These are phyloP conservation scores for Drosophila obscura DNA, from an alignment of 1,140 invertebrate species.

Conservation along the genomic window DNA sequence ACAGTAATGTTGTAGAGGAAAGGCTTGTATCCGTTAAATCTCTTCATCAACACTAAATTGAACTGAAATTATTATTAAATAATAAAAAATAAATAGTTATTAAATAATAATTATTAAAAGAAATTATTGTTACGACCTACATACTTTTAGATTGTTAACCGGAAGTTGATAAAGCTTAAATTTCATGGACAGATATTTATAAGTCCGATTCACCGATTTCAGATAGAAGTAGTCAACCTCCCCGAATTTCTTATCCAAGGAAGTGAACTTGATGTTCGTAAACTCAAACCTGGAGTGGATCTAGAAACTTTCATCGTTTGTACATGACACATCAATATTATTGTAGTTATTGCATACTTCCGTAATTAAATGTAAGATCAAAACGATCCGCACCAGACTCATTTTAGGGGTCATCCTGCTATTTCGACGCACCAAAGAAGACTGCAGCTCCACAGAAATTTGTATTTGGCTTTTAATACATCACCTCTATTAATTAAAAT, in stretches of 20 bases:
- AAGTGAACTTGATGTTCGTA: background rate
- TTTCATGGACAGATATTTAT: constrained; percentile 4
- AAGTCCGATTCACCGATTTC: constrained; percentile 18
- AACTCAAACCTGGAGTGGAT: background rate
- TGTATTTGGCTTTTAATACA: too few relatives aligned
- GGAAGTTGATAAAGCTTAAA: background rate
- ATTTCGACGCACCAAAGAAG: too few relatives aligned
- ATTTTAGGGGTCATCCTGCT: too few relatives aligned
- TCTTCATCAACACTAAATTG: background rate
- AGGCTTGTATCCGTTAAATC: constrained; percentile 4
- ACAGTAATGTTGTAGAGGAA: background rate
- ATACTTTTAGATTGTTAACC: too few relatives aligned
- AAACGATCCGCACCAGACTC: too few relatives aligned
- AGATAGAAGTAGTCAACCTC: constrained; percentile 6
- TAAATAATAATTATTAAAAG: background rate
- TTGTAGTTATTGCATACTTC: too few relatives aligned
- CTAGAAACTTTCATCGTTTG: background rate
- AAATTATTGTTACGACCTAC: background rate
- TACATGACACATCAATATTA: background rate
- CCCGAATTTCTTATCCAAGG: background rate
- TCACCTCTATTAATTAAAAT: too few relatives aligned
- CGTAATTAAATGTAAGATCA: too few relatives aligned
- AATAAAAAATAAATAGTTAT: background rate
- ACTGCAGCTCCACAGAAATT: too few relatives aligned
- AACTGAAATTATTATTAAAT: background rate